A percentile compares a stretch with the other conserved stretches of the same genome.
phyloP scores from a whole-genome alignment of 2,888 invertebrate genomes.

The Agrilus mali region DNA sequence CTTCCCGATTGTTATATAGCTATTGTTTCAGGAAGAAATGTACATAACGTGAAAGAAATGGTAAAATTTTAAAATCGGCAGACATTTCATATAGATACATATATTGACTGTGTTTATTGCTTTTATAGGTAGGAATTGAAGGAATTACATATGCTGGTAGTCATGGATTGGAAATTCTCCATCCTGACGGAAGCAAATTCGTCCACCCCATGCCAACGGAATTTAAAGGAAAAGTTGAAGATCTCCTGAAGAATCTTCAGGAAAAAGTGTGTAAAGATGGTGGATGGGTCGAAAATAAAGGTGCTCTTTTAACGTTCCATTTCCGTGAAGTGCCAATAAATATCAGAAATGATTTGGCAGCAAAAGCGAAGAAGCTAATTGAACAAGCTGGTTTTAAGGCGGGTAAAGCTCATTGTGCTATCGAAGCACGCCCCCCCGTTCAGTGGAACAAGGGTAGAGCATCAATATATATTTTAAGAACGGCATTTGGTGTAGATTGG shows the following conservation, averaged over 20 bases:
- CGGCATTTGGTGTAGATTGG: slow-evolving; percentile 86
- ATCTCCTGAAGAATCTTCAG: slow-evolving; percentile 64
- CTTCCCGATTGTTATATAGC: slow-evolving; percentile 80
- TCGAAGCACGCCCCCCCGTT: slow-evolving; percentile 85
- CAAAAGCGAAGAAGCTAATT: slow-evolving; percentile 61
- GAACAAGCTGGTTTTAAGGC: slow-evolving; percentile 66
- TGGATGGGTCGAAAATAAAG: slow-evolving; percentile 88
- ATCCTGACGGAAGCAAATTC: slow-evolving; percentile 82
- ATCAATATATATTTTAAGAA: slow-evolving; percentile 78
- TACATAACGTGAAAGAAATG: slow-evolving; percentile 80
- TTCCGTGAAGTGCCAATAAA: slow-evolving; percentile 70
- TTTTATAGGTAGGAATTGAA: slow-evolving; percentile 64
- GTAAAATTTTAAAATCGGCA: slow-evolving; percentile 33
- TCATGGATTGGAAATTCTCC: slow-evolving; percentile 78
- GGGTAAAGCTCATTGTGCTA: slow-evolving; percentile 69
- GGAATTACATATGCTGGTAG: slow-evolving; percentile 85
- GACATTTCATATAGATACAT: not conserved
- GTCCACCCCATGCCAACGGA: slow-evolving; percentile 85
- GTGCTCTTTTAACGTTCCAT: slow-evolving; percentile 75
- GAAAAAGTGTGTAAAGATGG: slow-evolving; percentile 78
- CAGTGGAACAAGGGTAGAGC: slow-evolving; percentile 87
- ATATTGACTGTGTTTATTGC: not conserved
- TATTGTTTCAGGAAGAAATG: slow-evolving; percentile 75
- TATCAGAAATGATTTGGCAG: slow-evolving; percentile 53
- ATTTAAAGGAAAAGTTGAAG: slow-evolving; percentile 66